These are phyloP conservation scores for Pristionchus pacificus DNA, from an alignment of 1,140 invertebrate species.

Conservation along the genomic window DNA sequence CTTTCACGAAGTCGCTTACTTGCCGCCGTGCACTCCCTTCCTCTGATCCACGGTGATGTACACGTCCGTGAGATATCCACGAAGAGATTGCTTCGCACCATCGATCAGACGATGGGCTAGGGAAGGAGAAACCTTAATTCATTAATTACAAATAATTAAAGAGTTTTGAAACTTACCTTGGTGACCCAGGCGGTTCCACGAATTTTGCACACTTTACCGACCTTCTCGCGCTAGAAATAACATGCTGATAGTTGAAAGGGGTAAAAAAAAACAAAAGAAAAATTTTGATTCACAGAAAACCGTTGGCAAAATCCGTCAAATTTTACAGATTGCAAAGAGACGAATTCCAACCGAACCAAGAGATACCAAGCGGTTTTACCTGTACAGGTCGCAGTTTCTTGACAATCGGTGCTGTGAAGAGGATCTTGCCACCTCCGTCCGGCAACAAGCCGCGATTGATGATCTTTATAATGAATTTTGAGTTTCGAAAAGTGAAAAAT, in stretches of 20 bases:
- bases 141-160: neutral
- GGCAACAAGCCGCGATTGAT: conserved; percentile 77
- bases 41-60: conserved; percentile 89
- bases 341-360: neutral
- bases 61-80: conserved; percentile 88
- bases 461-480: conserved; percentile 55
- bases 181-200: conserved; percentile 78
- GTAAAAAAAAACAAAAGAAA: too few relatives aligned
- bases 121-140: conserved; percentile 72
- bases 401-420: conserved; percentile 79
- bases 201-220: conserved; percentile 88
- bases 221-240: conserved; percentile 64
- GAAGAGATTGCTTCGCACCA: conserved; percentile 79
- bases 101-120: conserved; percentile 81
- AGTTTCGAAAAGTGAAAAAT: too few relatives aligned
- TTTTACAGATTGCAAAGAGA: too few relatives aligned
- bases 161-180: conserved; percentile 61
- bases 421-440: conserved; percentile 81
- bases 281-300: too few relatives aligned
- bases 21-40: conserved; percentile 77
- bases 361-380: conserved; percentile 57
- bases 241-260: neutral
- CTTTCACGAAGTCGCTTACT: conserved; percentile 63
- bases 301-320: too few relatives aligned
- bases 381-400: conserved; percentile 68